A percentile compares a stretch with the other conserved stretches of the same genome.
Evolutionary conservation across 2,888 invertebrate species (phyloP).

Genomic region (Yponomeuta plumbellus): DNA sequence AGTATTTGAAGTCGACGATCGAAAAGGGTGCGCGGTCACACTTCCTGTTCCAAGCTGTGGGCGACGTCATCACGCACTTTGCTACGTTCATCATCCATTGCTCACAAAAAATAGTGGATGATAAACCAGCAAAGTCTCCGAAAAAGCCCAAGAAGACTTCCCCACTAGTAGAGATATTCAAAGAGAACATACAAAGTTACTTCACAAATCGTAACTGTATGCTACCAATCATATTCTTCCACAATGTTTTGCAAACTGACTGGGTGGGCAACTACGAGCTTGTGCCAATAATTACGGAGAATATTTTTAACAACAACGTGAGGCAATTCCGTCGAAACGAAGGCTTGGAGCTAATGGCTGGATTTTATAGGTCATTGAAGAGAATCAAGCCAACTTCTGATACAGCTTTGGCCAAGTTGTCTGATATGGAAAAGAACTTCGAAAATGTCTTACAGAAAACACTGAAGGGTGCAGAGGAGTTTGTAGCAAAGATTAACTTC

Average conservation of each 20-base stretch:
- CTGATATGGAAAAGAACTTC: slow-evolving; percentile 66
- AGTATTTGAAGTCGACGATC: slow-evolving; percentile 74
- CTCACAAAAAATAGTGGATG: slow-evolving; percentile 67
- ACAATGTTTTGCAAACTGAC: slow-evolving; percentile 77
- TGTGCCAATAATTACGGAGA: slow-evolving; percentile 73
- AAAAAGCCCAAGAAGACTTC: slow-evolving; percentile 41
- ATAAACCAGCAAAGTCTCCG: slow-evolving; percentile 34
- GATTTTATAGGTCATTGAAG: slow-evolving; percentile 79
- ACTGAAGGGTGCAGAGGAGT: slow-evolving; percentile 49
- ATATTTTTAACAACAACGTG: slow-evolving; percentile 76
- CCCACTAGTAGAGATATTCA: slow-evolving; percentile 66
- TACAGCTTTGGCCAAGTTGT: slow-evolving; percentile 44
- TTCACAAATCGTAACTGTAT: slow-evolving; percentile 80
- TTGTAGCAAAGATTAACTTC: slow-evolving; percentile 76
- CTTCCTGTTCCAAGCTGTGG: slow-evolving; percentile 80
- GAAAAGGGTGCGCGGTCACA: slow-evolving; percentile 80
- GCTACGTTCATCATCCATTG: slow-evolving; percentile 80
- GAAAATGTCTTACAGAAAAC: slow-evolving; percentile 51
- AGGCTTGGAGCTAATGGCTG: slow-evolving; percentile 79
- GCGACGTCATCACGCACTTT: slow-evolving; percentile 79
- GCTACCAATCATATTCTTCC: slow-evolving; percentile 80
- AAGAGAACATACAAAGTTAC: slow-evolving; percentile 73
- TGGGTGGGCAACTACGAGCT: slow-evolving; percentile 81
- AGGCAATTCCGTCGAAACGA: slow-evolving; percentile 81
- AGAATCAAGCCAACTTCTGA: slow-evolving; percentile 53